Base-by-base conservation (phyloP, 2,113 vertebrate genomes). In the Microcebus jonahi region DNA sequence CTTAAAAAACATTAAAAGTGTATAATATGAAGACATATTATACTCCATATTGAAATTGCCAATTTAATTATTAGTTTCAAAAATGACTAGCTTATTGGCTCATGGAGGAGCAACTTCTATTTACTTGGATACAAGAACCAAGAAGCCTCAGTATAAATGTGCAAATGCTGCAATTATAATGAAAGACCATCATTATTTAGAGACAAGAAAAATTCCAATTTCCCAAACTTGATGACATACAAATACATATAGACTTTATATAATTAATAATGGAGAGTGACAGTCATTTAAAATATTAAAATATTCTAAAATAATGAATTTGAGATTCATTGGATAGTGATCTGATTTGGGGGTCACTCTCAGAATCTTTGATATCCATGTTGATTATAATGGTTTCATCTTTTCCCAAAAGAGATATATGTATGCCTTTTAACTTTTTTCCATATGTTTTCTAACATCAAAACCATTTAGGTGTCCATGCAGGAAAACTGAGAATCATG, bases 251-350 rank as follows among this genome's bases (percentile, higher is more conserved):
- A 96, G 63, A 88, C 81, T 97, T 96, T 97, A 97, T 97, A 94
- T 97, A 98, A 97, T 83, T 82, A 34, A 59, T 76, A 89, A 55
- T 18, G 67, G 36, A 97, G 97, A 97, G 95, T 98, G 95, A 97
- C 93, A 98, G 88, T 96, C 85, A 97, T 96, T 98, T 96, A 98
- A 98, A 98, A 98, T 98, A 98, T 98, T 98, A 97, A 97, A 98
- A 94, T 96, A 97, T 96, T 98, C 71, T 93, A 59, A 93, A 94
- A 90, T 42, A 92, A 95, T 67, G 21, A 71, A 86, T 90, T 87
- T 94, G 17, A 57, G 14, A 88, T 87, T 77, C 42, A 96, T 2
- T 76, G 20, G 57, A 81, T 88, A 94, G 63, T 89, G 21, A 61
- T 86, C 53, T 45, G n/a, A 90, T 18, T 79, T 91, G 25, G 84